phyloP scores from a whole-genome alignment of 23 tunicate genomes.

The Diplosoma virens region DNA sequence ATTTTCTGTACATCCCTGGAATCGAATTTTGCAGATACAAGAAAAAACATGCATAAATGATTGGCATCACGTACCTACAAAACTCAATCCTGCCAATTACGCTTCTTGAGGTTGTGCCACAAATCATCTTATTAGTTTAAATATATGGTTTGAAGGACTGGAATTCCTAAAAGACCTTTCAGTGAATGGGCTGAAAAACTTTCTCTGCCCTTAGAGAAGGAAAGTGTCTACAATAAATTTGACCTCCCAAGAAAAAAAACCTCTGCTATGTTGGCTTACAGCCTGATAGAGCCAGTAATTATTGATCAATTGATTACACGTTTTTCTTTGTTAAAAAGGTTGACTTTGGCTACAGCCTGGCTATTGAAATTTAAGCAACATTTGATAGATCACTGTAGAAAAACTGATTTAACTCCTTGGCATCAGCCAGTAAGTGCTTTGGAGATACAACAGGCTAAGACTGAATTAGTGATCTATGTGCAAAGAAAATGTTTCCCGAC shows the following conservation, averaged over 20 bases:
- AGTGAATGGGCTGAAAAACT: not conserved
- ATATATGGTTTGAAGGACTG: slow-evolving; percentile 17
- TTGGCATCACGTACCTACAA: slow-evolving; percentile 13
- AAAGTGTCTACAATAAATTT: too few species aligned
- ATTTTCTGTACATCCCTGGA: slow-evolving; percentile 20
- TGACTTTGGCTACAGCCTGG: slow-evolving; percentile 4
- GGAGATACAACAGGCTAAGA: slow-evolving; percentile 1
- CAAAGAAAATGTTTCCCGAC: not conserved
- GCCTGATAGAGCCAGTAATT: too few species aligned
- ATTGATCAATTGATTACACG: not conserved
- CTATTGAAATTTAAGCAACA: too few species aligned
- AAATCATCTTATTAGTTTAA: not conserved
- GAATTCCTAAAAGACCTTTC: not conserved
- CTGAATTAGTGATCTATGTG: not conserved
- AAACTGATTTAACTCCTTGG: too few species aligned
- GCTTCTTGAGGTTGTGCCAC: not conserved
- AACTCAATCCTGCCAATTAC: slow-evolving; percentile 15
- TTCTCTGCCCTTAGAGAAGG: too few species aligned
- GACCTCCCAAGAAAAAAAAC: not conserved
- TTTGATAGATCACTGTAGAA: too few species aligned
- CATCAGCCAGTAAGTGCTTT: too few species aligned
- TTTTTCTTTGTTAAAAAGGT: slow-evolving; percentile 10
- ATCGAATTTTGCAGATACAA: slow-evolving; percentile 7
- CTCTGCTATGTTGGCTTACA: too few species aligned
- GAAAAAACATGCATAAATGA: not conserved